phyloP scores from a whole-genome alignment of 2,113 vertebrate species.

The Psittacula cyanocephala region DNA sequence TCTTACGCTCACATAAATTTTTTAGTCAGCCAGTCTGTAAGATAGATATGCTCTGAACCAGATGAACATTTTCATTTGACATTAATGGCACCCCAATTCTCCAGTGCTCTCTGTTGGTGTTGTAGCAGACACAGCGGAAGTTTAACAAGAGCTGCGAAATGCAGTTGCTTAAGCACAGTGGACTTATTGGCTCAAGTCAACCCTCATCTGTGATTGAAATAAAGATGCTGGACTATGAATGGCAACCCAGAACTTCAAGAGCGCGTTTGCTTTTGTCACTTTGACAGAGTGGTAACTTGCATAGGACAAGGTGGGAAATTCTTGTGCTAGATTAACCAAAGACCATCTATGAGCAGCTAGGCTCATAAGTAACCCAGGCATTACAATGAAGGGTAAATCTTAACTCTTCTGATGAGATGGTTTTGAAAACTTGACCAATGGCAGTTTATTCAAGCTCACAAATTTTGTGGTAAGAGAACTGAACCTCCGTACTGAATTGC shows the following conservation, averaged over 20 bases:
- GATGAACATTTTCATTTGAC: not conserved
- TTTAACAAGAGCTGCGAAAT: not conserved
- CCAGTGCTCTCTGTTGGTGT: not conserved
- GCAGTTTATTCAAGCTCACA: not conserved
- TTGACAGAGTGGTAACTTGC: not conserved
- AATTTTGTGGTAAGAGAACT: not conserved
- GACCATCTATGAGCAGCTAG: not conserved
- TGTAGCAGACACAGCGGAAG: not conserved
- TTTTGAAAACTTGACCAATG: not conserved
- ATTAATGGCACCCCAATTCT: not conserved
- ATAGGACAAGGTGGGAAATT: not conserved
- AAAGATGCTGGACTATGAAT: not conserved
- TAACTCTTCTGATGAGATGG: not conserved
- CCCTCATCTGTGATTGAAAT: not conserved
- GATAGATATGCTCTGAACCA: not conserved
- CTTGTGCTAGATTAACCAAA: not conserved
- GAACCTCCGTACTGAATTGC: not conserved
- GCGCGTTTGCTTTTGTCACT: fast-evolving
- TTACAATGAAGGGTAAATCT: not conserved
- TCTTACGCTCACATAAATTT: not conserved
- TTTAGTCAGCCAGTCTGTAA: not conserved
- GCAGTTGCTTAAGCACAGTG: not conserved
- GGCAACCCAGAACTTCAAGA: not conserved
- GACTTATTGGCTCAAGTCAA: not conserved
- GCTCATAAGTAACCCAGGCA: not conserved